Evolutionary conservation across 2,888 invertebrate genomes (phyloP).

Genomic region (Gnatocerus cornutus): DNA sequence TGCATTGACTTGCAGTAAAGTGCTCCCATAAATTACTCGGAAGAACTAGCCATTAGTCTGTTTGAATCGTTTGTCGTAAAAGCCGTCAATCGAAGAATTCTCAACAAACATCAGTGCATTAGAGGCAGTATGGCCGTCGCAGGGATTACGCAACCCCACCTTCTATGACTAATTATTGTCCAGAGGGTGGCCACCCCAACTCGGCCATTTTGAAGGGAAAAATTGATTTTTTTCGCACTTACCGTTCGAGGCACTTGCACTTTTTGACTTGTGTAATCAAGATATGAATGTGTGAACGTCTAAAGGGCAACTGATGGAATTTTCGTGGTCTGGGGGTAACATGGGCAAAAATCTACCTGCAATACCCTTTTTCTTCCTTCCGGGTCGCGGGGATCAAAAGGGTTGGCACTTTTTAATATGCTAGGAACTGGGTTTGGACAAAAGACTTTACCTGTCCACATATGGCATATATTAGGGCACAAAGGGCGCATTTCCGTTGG

Average conservation of each 20-base stretch:
- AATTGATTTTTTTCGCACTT: slow-evolving; percentile 29
- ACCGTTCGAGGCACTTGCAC: slow-evolving; percentile 6
- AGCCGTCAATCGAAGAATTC: slow-evolving; percentile 46
- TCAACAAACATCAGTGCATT: slow-evolving; percentile 41
- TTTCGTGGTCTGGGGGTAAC: slow-evolving; percentile 62
- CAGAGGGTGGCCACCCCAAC: slow-evolving; percentile 64
- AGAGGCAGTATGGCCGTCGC: slow-evolving; percentile 41
- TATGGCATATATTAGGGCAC: slow-evolving; percentile 64
- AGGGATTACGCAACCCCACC: slow-evolving; percentile 60
- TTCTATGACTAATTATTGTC: slow-evolving; percentile 70
- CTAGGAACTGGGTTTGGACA: slow-evolving; percentile 59
- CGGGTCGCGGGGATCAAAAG: slow-evolving; percentile 67
- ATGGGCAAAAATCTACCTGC: slow-evolving; percentile 69
- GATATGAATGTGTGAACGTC: slow-evolving; percentile 67
- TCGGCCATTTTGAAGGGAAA: slow-evolving; percentile 42
- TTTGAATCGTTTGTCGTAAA: slow-evolving; percentile 62
- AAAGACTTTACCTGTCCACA: slow-evolving; percentile 69
- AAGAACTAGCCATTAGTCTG: slow-evolving; percentile 70
- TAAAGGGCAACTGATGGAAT: slow-evolving; percentile 68
- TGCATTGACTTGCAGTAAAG: slow-evolving; percentile 68
- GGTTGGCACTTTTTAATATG: slow-evolving; percentile 67
- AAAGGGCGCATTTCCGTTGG: slow-evolving; percentile 48
- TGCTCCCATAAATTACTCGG: slow-evolving; percentile 69
- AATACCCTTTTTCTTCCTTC: slow-evolving; percentile 69
- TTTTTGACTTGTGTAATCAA: slow-evolving; percentile 29